Evolutionary conservation across 2,113 vertebrate species (phyloP).

Genomic region (Cyphomyrus plagiostoma): DNA sequence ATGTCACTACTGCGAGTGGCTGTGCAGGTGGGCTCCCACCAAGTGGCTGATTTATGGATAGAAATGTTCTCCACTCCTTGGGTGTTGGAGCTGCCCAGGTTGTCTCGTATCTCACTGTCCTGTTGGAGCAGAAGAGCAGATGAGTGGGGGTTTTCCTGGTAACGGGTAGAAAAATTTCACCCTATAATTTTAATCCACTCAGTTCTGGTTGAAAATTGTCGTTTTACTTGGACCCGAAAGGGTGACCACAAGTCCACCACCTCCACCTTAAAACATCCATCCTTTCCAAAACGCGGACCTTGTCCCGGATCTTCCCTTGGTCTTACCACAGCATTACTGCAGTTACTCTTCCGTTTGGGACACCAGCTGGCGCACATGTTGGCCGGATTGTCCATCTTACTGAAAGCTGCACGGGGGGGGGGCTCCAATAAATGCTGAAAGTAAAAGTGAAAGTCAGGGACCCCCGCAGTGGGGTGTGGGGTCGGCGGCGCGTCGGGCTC

Average conservation of each 20-base stretch:
- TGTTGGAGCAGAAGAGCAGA: neutral
- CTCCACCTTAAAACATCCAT: neutral
- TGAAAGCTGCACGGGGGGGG: neutral
- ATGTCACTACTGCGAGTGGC: neutral
- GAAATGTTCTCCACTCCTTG: neutral
- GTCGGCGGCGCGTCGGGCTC: neutral
- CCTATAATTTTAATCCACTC: neutral
- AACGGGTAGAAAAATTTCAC: neutral
- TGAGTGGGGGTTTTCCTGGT: neutral
- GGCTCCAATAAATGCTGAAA: neutral
- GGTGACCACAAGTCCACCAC: neutral
- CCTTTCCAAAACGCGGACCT: neutral
- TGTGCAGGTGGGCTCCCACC: neutral
- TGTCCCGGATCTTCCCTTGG: neutral
- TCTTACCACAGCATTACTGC: neutral
- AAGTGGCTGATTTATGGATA: neutral
- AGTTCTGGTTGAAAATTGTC: neutral
- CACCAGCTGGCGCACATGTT: neutral
- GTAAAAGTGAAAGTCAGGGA: conserved; percentile 10
- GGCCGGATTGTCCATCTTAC: neutral
- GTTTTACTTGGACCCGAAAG: neutral
- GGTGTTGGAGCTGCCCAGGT: neutral
- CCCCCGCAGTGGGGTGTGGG: neutral
- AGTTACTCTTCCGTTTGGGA: neutral
- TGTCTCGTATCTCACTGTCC: neutral